phyloP scores from a whole-genome alignment of 2,888 invertebrate genomes.

The Sericinus montela region DNA sequence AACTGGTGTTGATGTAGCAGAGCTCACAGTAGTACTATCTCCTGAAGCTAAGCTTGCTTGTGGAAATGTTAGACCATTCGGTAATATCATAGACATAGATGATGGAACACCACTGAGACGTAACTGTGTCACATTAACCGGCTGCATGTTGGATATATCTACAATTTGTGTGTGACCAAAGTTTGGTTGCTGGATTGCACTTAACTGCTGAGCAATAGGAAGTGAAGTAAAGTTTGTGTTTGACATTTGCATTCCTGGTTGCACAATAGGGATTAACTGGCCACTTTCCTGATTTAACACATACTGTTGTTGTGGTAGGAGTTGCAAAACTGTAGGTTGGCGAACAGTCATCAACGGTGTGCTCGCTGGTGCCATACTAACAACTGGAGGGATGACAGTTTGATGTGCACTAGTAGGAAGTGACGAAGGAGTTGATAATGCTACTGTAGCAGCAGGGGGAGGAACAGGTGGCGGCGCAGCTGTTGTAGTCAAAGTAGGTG shows the following conservation, averaged over 20 bases:
- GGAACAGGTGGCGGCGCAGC: conserved; percentile 53
- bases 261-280: conserved; percentile 71
- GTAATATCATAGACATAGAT: conserved; percentile 72
- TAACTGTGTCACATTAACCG: conserved; percentile 67
- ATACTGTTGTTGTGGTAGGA: conserved; percentile 69
- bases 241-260: conserved; percentile 66
- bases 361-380: conserved; percentile 59
- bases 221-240: conserved; percentile 65
- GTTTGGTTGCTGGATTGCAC: conserved; percentile 58
- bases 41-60: conserved; percentile 59
- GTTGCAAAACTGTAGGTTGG: conserved; percentile 64
- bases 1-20: conserved; percentile 63
- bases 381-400: conserved; percentile 57
- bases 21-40: conserved; percentile 67
- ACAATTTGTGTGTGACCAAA: conserved; percentile 64
- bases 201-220: conserved; percentile 57
- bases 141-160: conserved; percentile 69
- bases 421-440: conserved; percentile 52
- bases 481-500: conserved; percentile 57
- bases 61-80: conserved; percentile 60
- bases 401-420: conserved; percentile 51
- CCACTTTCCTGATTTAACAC: conserved; percentile 71
- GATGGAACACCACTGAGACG: conserved; percentile 65
- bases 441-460: conserved; percentile 50
- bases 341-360: conserved; percentile 70